phyloP scores from a whole-genome alignment of 2,888 invertebrate species.

The Brenthis ino region DNA sequence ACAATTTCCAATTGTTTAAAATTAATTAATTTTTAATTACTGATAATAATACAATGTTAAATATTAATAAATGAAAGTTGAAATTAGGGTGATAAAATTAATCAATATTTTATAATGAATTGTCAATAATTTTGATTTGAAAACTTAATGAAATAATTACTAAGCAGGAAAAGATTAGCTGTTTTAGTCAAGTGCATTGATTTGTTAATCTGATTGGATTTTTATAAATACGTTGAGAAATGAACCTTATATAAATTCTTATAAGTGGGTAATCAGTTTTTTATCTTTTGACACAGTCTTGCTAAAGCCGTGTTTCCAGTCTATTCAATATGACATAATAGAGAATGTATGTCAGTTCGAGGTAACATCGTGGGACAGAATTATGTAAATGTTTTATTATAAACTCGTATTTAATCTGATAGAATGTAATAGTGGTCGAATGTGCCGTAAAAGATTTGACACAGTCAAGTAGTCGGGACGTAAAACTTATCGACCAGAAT shows the following conservation, averaged over 20 bases:
- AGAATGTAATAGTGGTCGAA: conserved; percentile 9
- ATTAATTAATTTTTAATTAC: neutral
- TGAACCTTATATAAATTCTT: conserved; percentile 51
- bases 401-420: conserved; percentile 9
- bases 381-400: conserved; percentile 42
- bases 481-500: conserved; percentile 46
- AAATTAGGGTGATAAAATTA: too few species aligned
- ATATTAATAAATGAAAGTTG: neutral
- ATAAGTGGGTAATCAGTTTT: conserved; percentile 44
- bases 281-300: conserved; percentile 47
- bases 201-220: neutral
- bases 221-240: conserved; percentile 5
- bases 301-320: conserved; percentile 45
- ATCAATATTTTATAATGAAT: too few species aligned
- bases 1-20: neutral
- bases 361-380: conserved; percentile 42
- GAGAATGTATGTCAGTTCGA: conserved; percentile 60
- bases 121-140: too few species aligned
- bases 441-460: conserved; percentile 15
- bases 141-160: too few species aligned
- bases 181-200: neutral
- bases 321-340: conserved; percentile 66
- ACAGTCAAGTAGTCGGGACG: conserved; percentile 35
- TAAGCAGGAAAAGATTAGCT: too few species aligned
- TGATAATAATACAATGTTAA: neutral